phyloP scores from a whole-genome alignment of 2,113 vertebrate genomes.

The Ammodytes marinus region DNA sequence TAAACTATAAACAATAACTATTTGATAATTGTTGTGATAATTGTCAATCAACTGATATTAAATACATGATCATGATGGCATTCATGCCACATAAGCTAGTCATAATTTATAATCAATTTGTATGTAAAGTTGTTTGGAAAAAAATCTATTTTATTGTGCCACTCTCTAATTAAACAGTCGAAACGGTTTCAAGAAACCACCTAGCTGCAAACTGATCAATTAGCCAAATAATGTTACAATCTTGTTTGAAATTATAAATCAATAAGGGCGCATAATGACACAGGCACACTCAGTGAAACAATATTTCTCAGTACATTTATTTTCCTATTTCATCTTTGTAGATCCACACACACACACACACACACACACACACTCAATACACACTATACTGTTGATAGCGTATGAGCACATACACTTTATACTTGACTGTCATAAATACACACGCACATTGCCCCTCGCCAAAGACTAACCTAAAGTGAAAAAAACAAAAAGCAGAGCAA shows the following conservation, averaged over 20 bases:
- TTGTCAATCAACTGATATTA: too few relatives aligned
- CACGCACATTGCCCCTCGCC: background rate
- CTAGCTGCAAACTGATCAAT: conserved; percentile 1
- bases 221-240: background rate
- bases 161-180: background rate
- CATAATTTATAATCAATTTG: too few relatives aligned
- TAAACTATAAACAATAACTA: too few relatives aligned
- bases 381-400: background rate
- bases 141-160: background rate
- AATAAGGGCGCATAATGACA: background rate
- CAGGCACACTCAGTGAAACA: too few relatives aligned
- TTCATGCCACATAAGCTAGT: too few relatives aligned
- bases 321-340: conserved; percentile 8
- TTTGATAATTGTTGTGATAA: too few relatives aligned
- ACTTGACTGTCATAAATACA: background rate
- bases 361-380: too few relatives aligned
- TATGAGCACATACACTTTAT: background rate
- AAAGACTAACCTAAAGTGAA: background rate
- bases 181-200: background rate
- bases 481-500: conserved; percentile 39
- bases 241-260: conserved; percentile 19
- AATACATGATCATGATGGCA: too few relatives aligned
- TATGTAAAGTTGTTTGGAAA: background rate
- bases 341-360: conserved; percentile 1
- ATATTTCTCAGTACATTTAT: conserved; percentile 11